Evolutionary conservation across 2,888 invertebrate genomes (phyloP).

Genomic region (Phrixothrix hirtus): DNA sequence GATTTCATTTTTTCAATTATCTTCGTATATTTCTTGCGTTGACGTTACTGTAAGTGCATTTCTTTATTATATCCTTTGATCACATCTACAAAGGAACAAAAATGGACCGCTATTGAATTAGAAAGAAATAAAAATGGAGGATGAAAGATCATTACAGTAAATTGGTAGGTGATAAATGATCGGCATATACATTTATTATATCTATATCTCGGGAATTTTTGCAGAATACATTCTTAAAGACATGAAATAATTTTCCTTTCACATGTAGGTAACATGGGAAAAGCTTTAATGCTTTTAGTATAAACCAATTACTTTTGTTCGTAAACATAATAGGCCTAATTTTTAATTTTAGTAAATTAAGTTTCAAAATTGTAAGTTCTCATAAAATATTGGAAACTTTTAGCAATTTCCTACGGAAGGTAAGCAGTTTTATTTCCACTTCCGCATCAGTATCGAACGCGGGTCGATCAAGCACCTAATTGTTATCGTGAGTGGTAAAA

Average conservation of each 20-base stretch:
- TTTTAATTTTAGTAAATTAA: slow-evolving; percentile 7
- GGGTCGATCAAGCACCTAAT: slow-evolving; percentile 32
- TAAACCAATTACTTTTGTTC: no score
- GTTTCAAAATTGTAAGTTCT: slow-evolving; percentile 21
- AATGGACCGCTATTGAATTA: background rate
- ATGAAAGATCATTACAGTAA: background rate
- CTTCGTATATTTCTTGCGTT: slow-evolving; percentile 9
- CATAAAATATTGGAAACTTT: slow-evolving; percentile 26
- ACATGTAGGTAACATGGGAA: no score
- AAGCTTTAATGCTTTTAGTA: no score
- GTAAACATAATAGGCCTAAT: no score
- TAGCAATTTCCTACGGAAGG: slow-evolving; percentile 27
- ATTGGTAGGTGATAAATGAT: background rate
- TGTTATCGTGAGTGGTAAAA: slow-evolving; percentile 33
- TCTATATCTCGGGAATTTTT: no score
- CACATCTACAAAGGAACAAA: background rate
- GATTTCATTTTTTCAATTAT: slow-evolving; percentile 20
- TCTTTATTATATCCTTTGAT: background rate
- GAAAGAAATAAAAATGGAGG: background rate
- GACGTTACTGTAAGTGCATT: background rate
- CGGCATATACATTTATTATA: no score
- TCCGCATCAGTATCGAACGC: slow-evolving; percentile 28
- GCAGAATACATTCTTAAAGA: no score
- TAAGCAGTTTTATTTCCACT: slow-evolving; percentile 31
- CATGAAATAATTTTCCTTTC: no score